Evolutionary conservation across 37 sponge, comb jelly and placozoan species (phyloP), one percentile per base, ranked within the genome.

Genomic region (Geodia barretti): DNA sequence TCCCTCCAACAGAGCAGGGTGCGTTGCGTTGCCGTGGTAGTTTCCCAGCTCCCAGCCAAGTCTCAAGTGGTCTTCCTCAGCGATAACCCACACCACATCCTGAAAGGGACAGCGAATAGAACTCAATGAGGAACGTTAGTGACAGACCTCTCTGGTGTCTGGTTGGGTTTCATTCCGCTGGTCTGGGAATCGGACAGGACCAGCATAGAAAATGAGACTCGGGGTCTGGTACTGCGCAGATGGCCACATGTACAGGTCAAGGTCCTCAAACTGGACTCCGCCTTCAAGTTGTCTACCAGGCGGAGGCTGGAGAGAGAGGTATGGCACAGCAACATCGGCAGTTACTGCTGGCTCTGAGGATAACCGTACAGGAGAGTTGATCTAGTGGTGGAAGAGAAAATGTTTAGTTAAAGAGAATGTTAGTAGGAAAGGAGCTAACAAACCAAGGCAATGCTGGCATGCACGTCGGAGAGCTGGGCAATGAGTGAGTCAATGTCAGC

Each of bases 271-370:
- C 65, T 81, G 88, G 47, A 81, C 64, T 47, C 43, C 39, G 29
- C 68, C 82, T 1, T 60, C 37, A 20, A 80, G 42, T 20, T 19
- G 3, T 19, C 76, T 41, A 19, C 70, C 88, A 39, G 77, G 76
- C 60, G 88, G 88, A 32, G 82, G 82, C 77, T 87, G 88, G 26
- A 87, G 77, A 17, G 88, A 87, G 39, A 87, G 66, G 36, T 70
- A 87, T 0, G 88, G 28, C 3, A 1, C 62, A 11, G 21, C 60
- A 30, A 65, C 79, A 2, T 64, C 75, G 1, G 1, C 61, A 59
- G 9, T 75, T 9, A 25, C 21, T 25, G 7, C 42, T 39, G 38
- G 34, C 0, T 31, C 68, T 33, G 3, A 40, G 9, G n/a, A 30
- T 3, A 77, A 64, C 3, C 23, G 72, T 26, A 85, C 28, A 19